Base-by-base conservation (phyloP, 1,140 invertebrate genomes). In the Trissolcus basalis region DNA sequence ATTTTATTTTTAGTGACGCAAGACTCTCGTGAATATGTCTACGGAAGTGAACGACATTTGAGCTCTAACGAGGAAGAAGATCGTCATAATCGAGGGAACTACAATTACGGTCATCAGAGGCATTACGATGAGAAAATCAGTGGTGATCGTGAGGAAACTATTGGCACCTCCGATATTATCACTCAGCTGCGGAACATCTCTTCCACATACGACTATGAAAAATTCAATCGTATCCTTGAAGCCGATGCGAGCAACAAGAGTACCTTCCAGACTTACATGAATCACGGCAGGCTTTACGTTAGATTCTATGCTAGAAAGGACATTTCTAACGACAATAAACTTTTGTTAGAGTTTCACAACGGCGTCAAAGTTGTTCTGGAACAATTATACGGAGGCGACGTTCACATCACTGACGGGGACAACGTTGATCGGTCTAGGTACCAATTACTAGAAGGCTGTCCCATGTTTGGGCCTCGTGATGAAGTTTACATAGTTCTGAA, bases 261-360 rank as follows among this genome's bases (percentile, higher is more conserved):
- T 41, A 69, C 54, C 6, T 78, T 79, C 39, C 13, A 36, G 8
- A 36, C 55, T 0, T 81, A 80, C 45, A 53, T 45, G 5, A 77
- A 69, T 16, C 55, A 82, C 4, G 80, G 81, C 0, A 73, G 67
- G 8, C 74, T 83, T 0, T 86, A 81, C 12, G 78, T 87, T 0
- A 75, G 78, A 8, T 86, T 87, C 32, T 77, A 76, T 14, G 84
- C 77, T 0, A 81, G 74, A 48, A 77, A 83, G 35, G 67, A 82
- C 5, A 54, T 82, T 0, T 74, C 80, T 0, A 56, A 35, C 0
- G 83, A 86, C 10, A 68, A 65, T 0, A 83, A 68, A 19, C 80
- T 84, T 5, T 83, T 82, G 16, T 70, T 87, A 5, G 82, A 86
- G 12, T 84, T 87, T 19, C 73, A 82, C 11, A 83, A 86, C 9